Base-by-base conservation (phyloP, 2,888 invertebrate genomes). In the Geotrupes spiniger region DNA sequence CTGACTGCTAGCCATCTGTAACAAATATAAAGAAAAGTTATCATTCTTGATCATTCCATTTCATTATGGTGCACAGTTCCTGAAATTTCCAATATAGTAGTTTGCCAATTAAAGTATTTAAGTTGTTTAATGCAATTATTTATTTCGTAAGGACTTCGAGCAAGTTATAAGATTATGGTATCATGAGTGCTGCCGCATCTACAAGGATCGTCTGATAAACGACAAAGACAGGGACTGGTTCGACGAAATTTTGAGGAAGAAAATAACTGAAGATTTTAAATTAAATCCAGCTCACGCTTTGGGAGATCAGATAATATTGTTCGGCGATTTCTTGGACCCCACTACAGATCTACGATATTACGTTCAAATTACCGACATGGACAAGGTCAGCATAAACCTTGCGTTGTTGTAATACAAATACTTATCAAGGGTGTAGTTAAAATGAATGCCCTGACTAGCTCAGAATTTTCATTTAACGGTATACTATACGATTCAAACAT, bases 121-220 rank as follows among this genome's bases (percentile, higher is more conserved):
- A n/a, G n/a, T n/a, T n/a, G n/a, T n/a, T n/a, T n/a, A n/a, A n/a
- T n/a, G n/a, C n/a, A n/a, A n/a, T n/a, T n/a, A n/a, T n/a, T n/a
- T n/a, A n/a, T n/a, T n/a, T n/a, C n/a, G n/a, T n/a, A 57, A 83
- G 83, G 65, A 68, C 3, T 75, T 80, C 31, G 75, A 79, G 2
- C 79, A 84, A 21, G 76, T 88, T 53, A 79, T 81, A 29, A 77
- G 87, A n/a, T 74, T 94, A 8, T 94, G 93, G 93, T 90, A 87
- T 57, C 94, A 94, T 67, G 93, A 94, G 70, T 87, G 89, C 42
- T 83, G 86, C 70, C 78, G 93, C 4, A 90, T 94, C 0, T 94
- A 90, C 65, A 89, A 89, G 65, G 93, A 94, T 68, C 83, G 93
- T 3, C 76, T 94, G n/a, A 81, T 87, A 0, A 88, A 89, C 63